A percentile compares a stretch with the other conserved stretches of the same genome.
phyloP scores from a whole-genome alignment of 2,797 vertebrate genomes.

The Gastrophryne carolinensis region DNA sequence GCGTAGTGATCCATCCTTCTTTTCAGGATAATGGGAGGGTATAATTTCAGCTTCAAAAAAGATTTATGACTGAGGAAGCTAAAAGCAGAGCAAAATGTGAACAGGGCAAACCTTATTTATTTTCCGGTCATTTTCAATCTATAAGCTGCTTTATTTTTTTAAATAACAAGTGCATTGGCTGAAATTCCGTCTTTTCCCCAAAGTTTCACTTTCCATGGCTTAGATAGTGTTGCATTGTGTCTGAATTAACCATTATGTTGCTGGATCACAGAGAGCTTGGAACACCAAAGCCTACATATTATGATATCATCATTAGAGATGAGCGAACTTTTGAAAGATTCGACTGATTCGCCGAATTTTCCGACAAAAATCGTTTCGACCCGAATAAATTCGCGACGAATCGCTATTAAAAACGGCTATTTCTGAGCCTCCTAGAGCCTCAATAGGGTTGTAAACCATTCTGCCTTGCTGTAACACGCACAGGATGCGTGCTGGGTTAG shows the following conservation, averaged over 20 bases:
- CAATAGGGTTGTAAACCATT: no score
- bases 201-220: not conserved
- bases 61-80: constrained; percentile 23
- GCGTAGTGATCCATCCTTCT: constrained; percentile 48
- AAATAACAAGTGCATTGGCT: constrained; percentile 38
- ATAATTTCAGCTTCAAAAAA: constrained; percentile 55
- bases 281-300: not conserved
- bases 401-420: no score
- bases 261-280: not conserved
- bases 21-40: constrained; percentile 39
- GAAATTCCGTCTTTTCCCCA: constrained; percentile 5
- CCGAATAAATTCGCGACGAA: no score
- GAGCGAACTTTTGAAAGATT: no score
- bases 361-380: no score
- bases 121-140: constrained; percentile 51
- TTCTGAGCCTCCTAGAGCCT: no score
- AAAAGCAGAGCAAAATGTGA: constrained; percentile 48
- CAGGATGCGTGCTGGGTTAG: no score
- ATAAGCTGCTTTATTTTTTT: constrained; percentile 27
- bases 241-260: not conserved
- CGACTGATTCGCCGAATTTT: no score
- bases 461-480: no score
- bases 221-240: not conserved
- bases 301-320: no score
- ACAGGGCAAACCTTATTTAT: constrained; percentile 50